Evolutionary conservation across 2,888 invertebrate species (phyloP).

Genomic region (Lamellibrachia satsuma): DNA sequence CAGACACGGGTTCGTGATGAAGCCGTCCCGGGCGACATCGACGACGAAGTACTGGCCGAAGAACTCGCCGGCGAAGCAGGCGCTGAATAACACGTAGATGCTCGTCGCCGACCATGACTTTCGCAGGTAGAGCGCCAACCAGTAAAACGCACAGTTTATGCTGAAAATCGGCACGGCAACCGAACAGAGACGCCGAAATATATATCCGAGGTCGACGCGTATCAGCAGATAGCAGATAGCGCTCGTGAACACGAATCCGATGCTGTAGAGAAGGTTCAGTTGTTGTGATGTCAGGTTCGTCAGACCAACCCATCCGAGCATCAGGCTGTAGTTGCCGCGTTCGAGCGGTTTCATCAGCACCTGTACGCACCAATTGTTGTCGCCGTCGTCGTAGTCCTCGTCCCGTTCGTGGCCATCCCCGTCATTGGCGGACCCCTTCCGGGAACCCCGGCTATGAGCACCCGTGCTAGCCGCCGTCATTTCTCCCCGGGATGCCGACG

Average conservation of each 20-base stretch:
- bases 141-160: slow-evolving; percentile 61
- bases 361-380: slow-evolving; percentile 72
- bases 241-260: slow-evolving; percentile 41
- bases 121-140: slow-evolving; percentile 60
- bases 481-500: slow-evolving; percentile 12
- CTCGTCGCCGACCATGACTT: slow-evolving; percentile 63
- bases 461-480: slow-evolving; percentile 17
- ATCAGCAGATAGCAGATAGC: slow-evolving; percentile 49
- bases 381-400: slow-evolving; percentile 75
- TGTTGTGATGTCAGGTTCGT: slow-evolving; percentile 49
- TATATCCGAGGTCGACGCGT: slow-evolving; percentile 55
- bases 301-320: slow-evolving; percentile 57
- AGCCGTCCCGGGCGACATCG: slow-evolving; percentile 27
- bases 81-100: slow-evolving; percentile 62
- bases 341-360: slow-evolving; percentile 60
- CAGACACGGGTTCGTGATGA: slow-evolving; percentile 54
- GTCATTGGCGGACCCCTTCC: slow-evolving; percentile 5
- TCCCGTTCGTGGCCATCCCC: slow-evolving; percentile 57
- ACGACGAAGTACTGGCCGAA: slow-evolving; percentile 52
- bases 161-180: slow-evolving; percentile 61
- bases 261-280: slow-evolving; percentile 51
- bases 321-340: slow-evolving; percentile 54
- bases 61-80: slow-evolving; percentile 62
- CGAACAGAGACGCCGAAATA: slow-evolving; percentile 58
- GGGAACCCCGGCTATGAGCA: slow-evolving; percentile 7